A percentile compares a stretch with the other conserved stretches of the same genome.
These are phyloP conservation scores for Dendroctonus valens DNA, from an alignment of 1,140 invertebrate genomes.

Conservation along the genomic window DNA sequence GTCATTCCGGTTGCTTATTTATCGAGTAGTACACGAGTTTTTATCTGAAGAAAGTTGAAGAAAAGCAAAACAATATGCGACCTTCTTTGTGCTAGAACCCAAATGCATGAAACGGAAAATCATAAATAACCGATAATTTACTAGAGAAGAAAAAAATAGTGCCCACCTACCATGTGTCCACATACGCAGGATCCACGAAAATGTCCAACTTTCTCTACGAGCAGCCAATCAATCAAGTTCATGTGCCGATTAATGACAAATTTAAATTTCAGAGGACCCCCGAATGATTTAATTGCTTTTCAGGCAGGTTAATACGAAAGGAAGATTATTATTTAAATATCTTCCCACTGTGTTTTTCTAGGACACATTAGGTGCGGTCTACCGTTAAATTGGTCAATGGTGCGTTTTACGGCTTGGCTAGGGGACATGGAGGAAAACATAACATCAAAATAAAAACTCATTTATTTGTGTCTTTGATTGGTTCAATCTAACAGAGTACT, in stretches of 20 bases:
- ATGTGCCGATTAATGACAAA: not conserved
- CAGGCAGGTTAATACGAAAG: not conserved
- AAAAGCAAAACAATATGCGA: slow-evolving; percentile 1
- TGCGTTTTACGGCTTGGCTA: not conserved
- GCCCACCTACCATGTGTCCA: slow-evolving; percentile 17
- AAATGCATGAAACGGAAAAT: slow-evolving; percentile 17
- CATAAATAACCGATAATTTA: slow-evolving; percentile 10
- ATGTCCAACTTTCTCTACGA: slow-evolving; percentile 10
- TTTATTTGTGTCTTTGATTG: slow-evolving; percentile 9
- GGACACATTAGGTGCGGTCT: slow-evolving; percentile 25
- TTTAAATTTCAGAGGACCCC: not conserved
- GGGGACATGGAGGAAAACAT: not conserved
- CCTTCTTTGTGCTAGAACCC: slow-evolving; percentile 18
- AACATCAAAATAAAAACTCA: slow-evolving; percentile 2
- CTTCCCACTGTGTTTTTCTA: slow-evolving; percentile 18
- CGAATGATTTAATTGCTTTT: slow-evolving; percentile 13
- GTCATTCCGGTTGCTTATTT: too few relatives aligned
- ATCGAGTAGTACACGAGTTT: not conserved
- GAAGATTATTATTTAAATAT: slow-evolving; percentile 7
- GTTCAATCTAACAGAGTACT: slow-evolving; percentile 6
- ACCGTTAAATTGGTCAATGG: slow-evolving; percentile 9
- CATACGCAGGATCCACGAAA: not conserved
- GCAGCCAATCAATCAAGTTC: too few relatives aligned
- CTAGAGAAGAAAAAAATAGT: slow-evolving; percentile 8
- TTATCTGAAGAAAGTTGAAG: slow-evolving; percentile 21